These are phyloP conservation scores for Fistularia tabacaria DNA, from an alignment of 2,797 vertebrate species.

Conservation along the genomic window DNA sequence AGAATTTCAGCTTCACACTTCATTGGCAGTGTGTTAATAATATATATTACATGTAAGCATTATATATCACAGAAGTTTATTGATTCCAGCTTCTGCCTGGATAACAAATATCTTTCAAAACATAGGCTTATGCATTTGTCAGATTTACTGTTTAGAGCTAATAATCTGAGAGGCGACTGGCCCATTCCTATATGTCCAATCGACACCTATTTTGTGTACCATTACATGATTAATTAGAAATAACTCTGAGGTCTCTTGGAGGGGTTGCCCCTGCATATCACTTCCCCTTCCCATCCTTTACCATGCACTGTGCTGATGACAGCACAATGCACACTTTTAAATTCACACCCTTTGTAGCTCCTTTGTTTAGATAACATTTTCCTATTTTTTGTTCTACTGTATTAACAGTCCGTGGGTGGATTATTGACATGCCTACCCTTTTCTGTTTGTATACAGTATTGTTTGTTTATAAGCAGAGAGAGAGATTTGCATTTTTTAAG, in stretches of 20 bases:
- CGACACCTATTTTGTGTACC: too few relatives aligned
- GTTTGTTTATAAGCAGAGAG: conserved; percentile 74
- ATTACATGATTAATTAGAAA: too few relatives aligned
- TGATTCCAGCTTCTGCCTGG: too few relatives aligned
- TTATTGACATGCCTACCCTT: conserved; percentile 79
- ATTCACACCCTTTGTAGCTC: conserved; percentile 79
- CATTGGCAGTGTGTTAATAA: too few relatives aligned
- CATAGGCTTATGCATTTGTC: too few relatives aligned
- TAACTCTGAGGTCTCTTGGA: conserved; percentile 54
- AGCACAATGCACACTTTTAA: conserved; percentile 78
- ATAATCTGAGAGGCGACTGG: too few relatives aligned
- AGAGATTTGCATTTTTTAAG: conserved; percentile 85
- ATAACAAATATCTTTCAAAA: too few relatives aligned
- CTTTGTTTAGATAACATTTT: conserved; percentile 74
- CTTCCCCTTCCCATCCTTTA: conserved; percentile 52
- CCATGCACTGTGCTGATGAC: conserved; percentile 76
- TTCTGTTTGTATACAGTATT: conserved; percentile 80
- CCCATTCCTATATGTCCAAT: too few relatives aligned
- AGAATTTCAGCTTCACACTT: too few relatives aligned
- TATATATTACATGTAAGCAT: too few relatives aligned
- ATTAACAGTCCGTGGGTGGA: conserved; percentile 73
- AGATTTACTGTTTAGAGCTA: too few relatives aligned
- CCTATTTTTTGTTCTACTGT: conserved; percentile 78
- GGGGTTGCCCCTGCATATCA: conserved; percentile 74
- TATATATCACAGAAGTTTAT: too few relatives aligned